phyloP scores from a whole-genome alignment of 2,888 invertebrate genomes.

The Andrena fulva region DNA sequence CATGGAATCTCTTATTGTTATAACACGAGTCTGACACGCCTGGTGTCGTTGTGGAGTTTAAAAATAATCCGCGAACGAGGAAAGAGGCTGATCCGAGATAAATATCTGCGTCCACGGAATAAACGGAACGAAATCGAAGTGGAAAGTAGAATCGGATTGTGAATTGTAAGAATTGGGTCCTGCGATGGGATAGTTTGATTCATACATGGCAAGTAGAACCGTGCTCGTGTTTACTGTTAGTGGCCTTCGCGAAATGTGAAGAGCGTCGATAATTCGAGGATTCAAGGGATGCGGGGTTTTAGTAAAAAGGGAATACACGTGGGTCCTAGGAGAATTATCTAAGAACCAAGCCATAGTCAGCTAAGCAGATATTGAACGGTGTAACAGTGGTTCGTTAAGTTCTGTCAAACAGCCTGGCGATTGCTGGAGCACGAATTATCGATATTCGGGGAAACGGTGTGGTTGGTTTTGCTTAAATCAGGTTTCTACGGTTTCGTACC shows the following conservation, averaged over 20 bases:
- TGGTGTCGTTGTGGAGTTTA: not conserved
- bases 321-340: too few species aligned
- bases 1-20: not conserved
- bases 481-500: constrained; percentile 84
- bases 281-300: too few species aligned
- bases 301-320: too few species aligned
- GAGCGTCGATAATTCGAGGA: not conserved
- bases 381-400: not conserved
- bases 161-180: not conserved
- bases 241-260: constrained; percentile 17
- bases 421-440: not conserved
- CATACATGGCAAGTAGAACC: not conserved
- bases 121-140: not conserved
- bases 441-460: not conserved
- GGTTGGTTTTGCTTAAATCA: not conserved
- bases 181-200: not conserved
- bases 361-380: not conserved
- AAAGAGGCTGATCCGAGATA: not conserved
- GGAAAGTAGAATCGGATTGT: not conserved
- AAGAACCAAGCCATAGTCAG: not conserved
- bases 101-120: not conserved
- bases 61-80: constrained; percentile 13
- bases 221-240: not conserved
- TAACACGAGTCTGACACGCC: not conserved
- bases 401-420: not conserved